Evolutionary conservation across 2,797 vertebrate genomes (phyloP).

Genomic region (Anguilla marmorata): DNA sequence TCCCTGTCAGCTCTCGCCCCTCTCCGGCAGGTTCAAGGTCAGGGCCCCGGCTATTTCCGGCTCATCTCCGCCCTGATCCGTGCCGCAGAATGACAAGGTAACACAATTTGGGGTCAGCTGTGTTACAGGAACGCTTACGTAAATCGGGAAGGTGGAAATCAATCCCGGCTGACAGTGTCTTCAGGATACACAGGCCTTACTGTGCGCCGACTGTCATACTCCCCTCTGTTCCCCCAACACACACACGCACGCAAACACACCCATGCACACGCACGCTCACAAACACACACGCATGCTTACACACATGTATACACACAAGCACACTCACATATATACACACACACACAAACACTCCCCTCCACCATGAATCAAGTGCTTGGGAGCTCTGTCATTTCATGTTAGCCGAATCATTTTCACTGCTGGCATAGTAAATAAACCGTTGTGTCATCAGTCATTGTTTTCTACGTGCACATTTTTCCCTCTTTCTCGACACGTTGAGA

Average conservation of each 20-base stretch:
- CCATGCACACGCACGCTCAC: not conserved
- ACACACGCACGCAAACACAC: slow-evolving; percentile 28
- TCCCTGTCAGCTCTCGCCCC: slow-evolving; percentile 70
- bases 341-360: slow-evolving; percentile 14
- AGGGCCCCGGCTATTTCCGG: slow-evolving; percentile 86
- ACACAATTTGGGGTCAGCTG: slow-evolving; percentile 88
- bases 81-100: slow-evolving; percentile 96
- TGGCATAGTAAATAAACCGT: slow-evolving; percentile 77
- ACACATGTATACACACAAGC: not conserved
- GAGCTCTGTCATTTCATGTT: slow-evolving; percentile 78
- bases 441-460: slow-evolving; percentile 56
- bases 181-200: slow-evolving; percentile 88
- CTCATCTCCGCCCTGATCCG: slow-evolving; percentile 86
- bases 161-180: slow-evolving; percentile 96
- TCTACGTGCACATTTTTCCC: not conserved
- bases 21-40: slow-evolving; percentile 84
- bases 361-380: slow-evolving; percentile 77
- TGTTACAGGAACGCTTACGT: slow-evolving; percentile 88
- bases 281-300: slow-evolving; percentile 26
- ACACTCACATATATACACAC: slow-evolving; percentile 28
- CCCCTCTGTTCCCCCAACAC: slow-evolving; percentile 18
- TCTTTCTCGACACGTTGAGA: not conserved
- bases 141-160: slow-evolving; percentile 85
- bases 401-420: slow-evolving; percentile 72
- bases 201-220: slow-evolving; percentile 61